Percentiles rank a stretch among this genome's conserved stretches.
Conservation (phyloP, 2,113 vertebrate genomes). For the Henicopernis longicauda region DNA sequence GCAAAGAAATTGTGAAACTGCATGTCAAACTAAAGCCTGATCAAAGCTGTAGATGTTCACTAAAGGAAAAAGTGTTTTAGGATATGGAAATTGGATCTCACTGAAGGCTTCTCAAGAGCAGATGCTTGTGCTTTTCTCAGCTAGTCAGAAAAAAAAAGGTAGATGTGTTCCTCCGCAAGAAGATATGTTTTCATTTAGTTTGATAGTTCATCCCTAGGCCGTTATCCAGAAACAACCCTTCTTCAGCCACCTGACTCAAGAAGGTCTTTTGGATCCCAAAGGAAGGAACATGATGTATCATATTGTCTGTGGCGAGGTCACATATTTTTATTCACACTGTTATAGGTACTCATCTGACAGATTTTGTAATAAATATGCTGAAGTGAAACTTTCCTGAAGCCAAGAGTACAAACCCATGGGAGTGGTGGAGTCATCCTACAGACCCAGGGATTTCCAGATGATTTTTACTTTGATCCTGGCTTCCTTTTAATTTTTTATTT, state of each 20-base stretch:
- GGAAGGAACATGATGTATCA: background rate
- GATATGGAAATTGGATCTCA: background rate
- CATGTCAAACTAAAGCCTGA: background rate
- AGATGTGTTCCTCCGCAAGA: background rate
- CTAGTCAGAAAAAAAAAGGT: background rate
- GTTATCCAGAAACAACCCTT: background rate
- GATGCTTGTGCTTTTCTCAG: background rate
- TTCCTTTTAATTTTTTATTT: constrained; percentile 37
- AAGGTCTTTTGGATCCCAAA: background rate
- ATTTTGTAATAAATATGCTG: constrained; percentile 10
- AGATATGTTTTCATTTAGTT: background rate
- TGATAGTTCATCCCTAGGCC: background rate
- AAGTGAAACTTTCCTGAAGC: background rate
- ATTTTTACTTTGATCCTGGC: constrained; percentile 16
- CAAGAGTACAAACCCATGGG: background rate
- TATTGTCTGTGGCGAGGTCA: background rate
- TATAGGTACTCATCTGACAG: background rate
- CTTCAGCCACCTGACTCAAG: background rate
- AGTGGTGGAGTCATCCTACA: background rate
- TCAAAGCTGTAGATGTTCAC: background rate
- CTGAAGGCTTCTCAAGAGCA: background rate
- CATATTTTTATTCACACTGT: background rate
- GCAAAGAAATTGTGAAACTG: background rate
- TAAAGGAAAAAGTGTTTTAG: background rate
- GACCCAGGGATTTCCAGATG: background rate